Base-by-base conservation (phyloP, 2,113 vertebrate genomes). In the Crocuta crocuta region DNA sequence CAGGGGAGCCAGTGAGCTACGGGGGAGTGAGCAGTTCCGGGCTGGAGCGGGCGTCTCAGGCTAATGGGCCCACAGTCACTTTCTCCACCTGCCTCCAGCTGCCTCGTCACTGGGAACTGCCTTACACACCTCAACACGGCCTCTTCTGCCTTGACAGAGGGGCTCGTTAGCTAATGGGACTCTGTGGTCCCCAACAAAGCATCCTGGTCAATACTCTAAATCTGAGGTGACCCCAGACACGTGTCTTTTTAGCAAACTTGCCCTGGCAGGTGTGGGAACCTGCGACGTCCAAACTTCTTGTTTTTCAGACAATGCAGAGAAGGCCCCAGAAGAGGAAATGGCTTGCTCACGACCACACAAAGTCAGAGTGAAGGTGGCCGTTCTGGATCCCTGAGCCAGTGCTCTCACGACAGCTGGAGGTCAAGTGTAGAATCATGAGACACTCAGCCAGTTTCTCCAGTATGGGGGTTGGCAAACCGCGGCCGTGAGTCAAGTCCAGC, bases 381-480 rank as follows among this genome's bases (percentile, higher is more conserved):
- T 7, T 70, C 63, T 0, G 0, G 12, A 4, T 0, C n/a, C 9
- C 71, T 4, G 1, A 12, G 15, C 33, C 70, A 7, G 1, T 16
- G 45, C 19, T 48, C 70, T 70, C 9, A 15, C 1, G 9, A 33
- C n/a, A 45, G 61, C 2, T 31, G n/a, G 78, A 28, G 43, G 63
- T 4, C 73, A 71, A 9, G 39, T 15, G 4, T 3, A 43, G 48
- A 35, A n/a, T 50, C 31, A 50, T 6, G 31, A 48, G 93, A 48
- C 39, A 24, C 43, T 26, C 7, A 1, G 2, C 4, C 6, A 63
- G 45, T 21, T n/a, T 24, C 80, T 4, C 23, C 10, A 4, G 6
- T 26, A 5, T 50, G n/a, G 39, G 61, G 23, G 31, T 17, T 6
- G 4, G 61, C 82, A 58, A 13, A 45, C 74, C 7, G 33, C 7